phyloP scores from a whole-genome alignment of 2,797 vertebrate species.

The Sciaenops ocellatus region DNA sequence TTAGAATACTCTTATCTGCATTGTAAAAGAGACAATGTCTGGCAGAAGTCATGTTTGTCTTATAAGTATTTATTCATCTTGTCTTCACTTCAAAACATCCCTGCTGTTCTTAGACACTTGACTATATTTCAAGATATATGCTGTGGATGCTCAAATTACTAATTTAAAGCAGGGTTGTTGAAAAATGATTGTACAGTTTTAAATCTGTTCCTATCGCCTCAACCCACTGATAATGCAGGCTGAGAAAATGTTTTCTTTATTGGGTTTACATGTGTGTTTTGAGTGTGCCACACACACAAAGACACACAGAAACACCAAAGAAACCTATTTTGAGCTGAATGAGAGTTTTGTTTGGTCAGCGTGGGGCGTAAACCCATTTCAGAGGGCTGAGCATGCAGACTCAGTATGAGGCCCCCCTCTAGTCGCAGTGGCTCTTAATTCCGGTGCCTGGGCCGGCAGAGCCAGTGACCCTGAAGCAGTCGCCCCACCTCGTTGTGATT shows the following conservation, averaged over 20 bases:
- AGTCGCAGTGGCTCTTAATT: constrained; percentile 80
- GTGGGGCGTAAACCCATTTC: constrained; percentile 63
- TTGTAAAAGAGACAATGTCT: constrained; percentile 11
- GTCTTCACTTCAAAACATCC: background rate
- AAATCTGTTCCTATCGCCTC: background rate
- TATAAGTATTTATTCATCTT: background rate
- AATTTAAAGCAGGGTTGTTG: constrained; percentile 2
- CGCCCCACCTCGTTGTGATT: constrained; percentile 83
- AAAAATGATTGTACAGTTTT: constrained; percentile 1
- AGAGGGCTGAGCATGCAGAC: constrained; percentile 72
- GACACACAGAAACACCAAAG: constrained; percentile 42
- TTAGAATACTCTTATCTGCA: constrained; percentile 10
- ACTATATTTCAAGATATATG: background rate
- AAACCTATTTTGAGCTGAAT: constrained; percentile 62
- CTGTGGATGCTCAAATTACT: background rate
- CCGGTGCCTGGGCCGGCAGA: constrained; percentile 75
- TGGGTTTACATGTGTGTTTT: background rate
- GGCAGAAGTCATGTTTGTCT: background rate
- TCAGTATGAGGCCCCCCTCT: constrained; percentile 77
- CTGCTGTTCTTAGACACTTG: background rate
- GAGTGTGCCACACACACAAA: constrained; percentile 12
- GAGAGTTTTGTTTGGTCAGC: constrained; percentile 68
- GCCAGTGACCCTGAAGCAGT: constrained; percentile 85
- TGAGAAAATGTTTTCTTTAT: constrained; percentile 1
- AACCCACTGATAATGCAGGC: background rate